Percentiles rank a stretch among this genome's conserved stretches.
These are phyloP conservation scores for Eulithis prunata DNA, from an alignment of 2,888 invertebrate species.

Conservation along the genomic window DNA sequence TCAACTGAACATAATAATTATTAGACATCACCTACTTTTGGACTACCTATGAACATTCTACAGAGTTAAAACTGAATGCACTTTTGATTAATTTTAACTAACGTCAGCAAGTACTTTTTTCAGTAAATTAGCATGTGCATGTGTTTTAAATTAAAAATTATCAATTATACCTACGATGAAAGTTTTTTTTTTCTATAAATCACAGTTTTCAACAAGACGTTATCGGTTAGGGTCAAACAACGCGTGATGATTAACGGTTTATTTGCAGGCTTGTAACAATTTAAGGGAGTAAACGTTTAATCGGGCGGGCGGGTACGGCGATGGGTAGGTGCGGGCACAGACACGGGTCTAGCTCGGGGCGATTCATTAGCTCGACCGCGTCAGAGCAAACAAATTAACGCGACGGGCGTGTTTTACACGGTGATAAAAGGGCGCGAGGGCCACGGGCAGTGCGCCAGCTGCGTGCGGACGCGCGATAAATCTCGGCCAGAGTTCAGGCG, in stretches of 20 bases:
- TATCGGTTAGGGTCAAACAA: constrained; percentile 54
- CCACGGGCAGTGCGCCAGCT: constrained; percentile 69
- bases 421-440: constrained; percentile 80
- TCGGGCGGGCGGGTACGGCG: constrained; percentile 54
- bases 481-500: constrained; percentile 56
- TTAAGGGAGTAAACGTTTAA: constrained; percentile 78
- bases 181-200: constrained; percentile 37
- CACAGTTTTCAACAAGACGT: constrained; percentile 47
- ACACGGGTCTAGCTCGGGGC: constrained; percentile 77
- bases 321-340: constrained; percentile 54
- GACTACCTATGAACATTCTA: constrained; percentile 38
- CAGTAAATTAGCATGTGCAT: constrained; percentile 14
- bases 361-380: constrained; percentile 81
- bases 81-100: background rate
- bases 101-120: constrained; percentile 1
- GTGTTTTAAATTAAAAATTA: constrained; percentile 13
- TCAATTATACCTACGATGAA: constrained; percentile 11
- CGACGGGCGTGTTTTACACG: constrained; percentile 78
- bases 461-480: constrained; percentile 74
- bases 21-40: constrained; percentile 62
- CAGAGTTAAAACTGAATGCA: background rate
- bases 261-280: constrained; percentile 72
- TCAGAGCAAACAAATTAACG: constrained; percentile 83
- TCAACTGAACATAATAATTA: constrained; percentile 70
- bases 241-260: constrained; percentile 71